These are phyloP conservation scores for Cyprinella venusta DNA, from an alignment of 2,797 vertebrate genomes.

Conservation along the genomic window DNA sequence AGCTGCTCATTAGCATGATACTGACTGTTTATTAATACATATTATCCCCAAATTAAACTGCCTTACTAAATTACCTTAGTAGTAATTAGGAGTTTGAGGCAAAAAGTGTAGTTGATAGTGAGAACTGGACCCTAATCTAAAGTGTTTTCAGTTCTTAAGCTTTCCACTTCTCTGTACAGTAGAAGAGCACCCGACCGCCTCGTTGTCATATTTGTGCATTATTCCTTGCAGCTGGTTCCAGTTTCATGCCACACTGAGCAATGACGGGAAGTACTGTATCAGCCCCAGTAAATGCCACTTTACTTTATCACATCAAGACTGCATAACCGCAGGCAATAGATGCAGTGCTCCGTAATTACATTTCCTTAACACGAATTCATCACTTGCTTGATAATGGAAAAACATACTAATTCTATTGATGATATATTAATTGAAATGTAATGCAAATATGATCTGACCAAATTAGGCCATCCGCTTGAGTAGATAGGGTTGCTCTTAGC, in stretches of 20 bases:
- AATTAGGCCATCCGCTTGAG: constrained; percentile 50
- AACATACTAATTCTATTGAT: constrained; percentile 57
- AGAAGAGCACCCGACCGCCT: constrained; percentile 54
- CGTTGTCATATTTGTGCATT: constrained; percentile 64
- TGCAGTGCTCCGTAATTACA: constrained; percentile 65
- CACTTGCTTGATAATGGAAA: constrained; percentile 63
- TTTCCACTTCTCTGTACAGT: constrained; percentile 4
- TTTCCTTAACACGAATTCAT: constrained; percentile 68
- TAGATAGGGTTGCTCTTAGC: constrained; percentile 44
- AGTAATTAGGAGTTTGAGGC: no score
- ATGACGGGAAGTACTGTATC: constrained; percentile 63
- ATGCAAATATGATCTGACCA: constrained; percentile 52
- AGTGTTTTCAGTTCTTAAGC: neutral
- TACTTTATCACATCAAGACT: constrained; percentile 66
- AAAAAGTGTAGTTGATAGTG: no score
- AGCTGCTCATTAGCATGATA: no score
- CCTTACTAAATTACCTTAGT: no score
- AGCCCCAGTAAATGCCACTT: constrained; percentile 68
- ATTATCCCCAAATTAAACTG: no score
- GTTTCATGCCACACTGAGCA: constrained; percentile 65
- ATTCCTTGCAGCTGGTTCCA: constrained; percentile 66
- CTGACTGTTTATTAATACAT: no score
- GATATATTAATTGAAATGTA: constrained; percentile 62
- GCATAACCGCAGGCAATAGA: constrained; percentile 64
- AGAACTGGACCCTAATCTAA: no score